Evolutionary conservation across 2,888 invertebrate genomes (phyloP), one percentile per base, ranked within the genome.

Genomic region (Endomychus coccineus): DNA sequence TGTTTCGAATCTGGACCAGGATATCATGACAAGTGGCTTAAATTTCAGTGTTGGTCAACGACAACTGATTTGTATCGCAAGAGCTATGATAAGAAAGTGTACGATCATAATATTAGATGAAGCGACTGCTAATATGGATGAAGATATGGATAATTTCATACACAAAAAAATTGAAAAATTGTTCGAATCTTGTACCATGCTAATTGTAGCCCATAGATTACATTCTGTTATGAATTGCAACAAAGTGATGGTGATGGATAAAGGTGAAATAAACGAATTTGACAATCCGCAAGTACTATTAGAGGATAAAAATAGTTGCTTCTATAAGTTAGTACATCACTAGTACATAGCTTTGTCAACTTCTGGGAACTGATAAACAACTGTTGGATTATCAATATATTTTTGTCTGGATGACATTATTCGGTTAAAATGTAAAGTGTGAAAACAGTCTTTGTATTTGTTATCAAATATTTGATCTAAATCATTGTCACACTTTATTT

Each of bases 191-290:
- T 36, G 29, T n/a, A 40, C 40, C n/a, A 34, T 36, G 1, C 30
- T 40, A 7, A 40, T 28, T 3, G 32, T 40, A 2, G 36, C 40
- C 6, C 40, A 40, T 11, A 35, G 36, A 24, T 19, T 91, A 3
- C 78, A 88, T 54, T 87, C 88, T 0, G 80, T 90, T 37, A 83
- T 89, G 78, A 86, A 88, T 64, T 84, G 82, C 0, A 84, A 88
- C 67, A 76, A 77, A 64, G 79, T 89, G 39, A 61, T 88, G 50
- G 86, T 88, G 9, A 76, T 90, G 73, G 83, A 87, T 55, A 78
- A 79, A 13, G 90, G 90, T 0, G 75, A 43, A 27, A 71, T 81
- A 57, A 74, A 76, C 2, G 91, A 94, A 61, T 77, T 81, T 24
- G 88, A 82, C 3, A 78, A 80, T 50, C 89, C 94, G 0, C 75